Conservation (phyloP, 2,888 invertebrate species). For the Stomorhina lunata region DNA sequence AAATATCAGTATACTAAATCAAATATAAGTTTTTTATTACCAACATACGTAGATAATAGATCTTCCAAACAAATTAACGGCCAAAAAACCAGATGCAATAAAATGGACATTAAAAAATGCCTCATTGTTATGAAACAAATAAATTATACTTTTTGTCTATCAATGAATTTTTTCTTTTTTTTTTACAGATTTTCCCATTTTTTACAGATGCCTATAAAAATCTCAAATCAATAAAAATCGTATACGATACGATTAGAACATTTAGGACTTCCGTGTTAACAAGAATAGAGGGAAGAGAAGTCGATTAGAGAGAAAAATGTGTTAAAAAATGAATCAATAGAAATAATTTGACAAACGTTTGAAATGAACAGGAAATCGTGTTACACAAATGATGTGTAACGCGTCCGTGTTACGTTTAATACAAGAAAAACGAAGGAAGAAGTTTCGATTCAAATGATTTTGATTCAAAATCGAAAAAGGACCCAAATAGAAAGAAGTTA, state of each 20-base stretch:
- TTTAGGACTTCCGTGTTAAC: conserved; percentile 58
- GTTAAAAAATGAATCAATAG: conserved; percentile 51
- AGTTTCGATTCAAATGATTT: conserved; percentile 16
- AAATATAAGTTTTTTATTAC: no score
- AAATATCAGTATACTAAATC: no score
- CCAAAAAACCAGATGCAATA: not conserved
- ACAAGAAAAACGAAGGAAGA: conserved; percentile 6
- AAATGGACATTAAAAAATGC: not conserved
- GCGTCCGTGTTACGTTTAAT: conserved; percentile 21
- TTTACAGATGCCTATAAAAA: conserved; percentile 6
- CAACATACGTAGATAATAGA: no score
- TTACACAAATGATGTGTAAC: conserved; percentile 65
- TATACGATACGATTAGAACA: not conserved
- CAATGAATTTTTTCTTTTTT: conserved; percentile 19
- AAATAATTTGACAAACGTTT: conserved; percentile 42
- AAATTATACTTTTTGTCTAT: not conserved
- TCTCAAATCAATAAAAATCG: not conserved
- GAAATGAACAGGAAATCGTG: conserved; percentile 60
- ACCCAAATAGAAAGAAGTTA: conserved; percentile 15
- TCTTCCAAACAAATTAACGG: no score
- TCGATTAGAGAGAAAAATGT: conserved; percentile 55
- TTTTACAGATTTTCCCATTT: no score
- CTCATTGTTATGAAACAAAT: conserved; percentile 6
- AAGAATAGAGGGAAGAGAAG: conserved; percentile 10
- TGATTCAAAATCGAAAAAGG: conserved; percentile 47